These are phyloP conservation scores for Acanthurus lineatus DNA, from an alignment of 2,797 vertebrate species.

Conservation along the genomic window DNA sequence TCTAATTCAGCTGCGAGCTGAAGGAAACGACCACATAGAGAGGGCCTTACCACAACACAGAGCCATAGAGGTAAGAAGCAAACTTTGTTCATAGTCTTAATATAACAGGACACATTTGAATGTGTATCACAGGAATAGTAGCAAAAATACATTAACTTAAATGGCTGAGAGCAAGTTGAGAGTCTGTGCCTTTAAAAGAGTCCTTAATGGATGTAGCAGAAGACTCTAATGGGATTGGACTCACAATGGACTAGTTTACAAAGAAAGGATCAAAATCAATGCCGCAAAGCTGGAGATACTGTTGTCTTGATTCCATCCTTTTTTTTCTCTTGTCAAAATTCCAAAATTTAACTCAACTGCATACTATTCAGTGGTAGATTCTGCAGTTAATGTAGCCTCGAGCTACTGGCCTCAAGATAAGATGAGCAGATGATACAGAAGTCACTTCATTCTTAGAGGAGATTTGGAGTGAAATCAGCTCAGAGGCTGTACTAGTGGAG, in stretches of 20 bases:
- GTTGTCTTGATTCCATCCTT: no score
- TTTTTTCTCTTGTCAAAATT: background rate
- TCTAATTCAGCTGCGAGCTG: constrained; percentile 93
- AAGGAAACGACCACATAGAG: constrained; percentile 98
- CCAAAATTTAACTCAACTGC: background rate
- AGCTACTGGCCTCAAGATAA: background rate
- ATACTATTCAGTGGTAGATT: background rate
- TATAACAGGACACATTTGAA: no score
- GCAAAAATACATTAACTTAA: no score
- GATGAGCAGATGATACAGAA: background rate
- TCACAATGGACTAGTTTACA: background rate
- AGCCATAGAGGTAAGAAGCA: constrained; percentile 88
- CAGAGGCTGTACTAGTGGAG: no score
- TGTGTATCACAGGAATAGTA: no score
- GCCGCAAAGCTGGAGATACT: no score
- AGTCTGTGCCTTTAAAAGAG: no score
- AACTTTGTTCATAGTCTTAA: no score
- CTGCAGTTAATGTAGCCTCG: background rate
- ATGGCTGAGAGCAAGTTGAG: no score
- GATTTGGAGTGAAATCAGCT: background rate
- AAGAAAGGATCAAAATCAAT: background rate
- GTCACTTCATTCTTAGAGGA: no score
- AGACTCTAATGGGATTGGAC: no score
- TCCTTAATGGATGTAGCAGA: background rate
- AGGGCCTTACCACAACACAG: constrained; percentile 94